phyloP scores from a whole-genome alignment of 1,140 invertebrate species.

The Drosophila bocqueti region DNA sequence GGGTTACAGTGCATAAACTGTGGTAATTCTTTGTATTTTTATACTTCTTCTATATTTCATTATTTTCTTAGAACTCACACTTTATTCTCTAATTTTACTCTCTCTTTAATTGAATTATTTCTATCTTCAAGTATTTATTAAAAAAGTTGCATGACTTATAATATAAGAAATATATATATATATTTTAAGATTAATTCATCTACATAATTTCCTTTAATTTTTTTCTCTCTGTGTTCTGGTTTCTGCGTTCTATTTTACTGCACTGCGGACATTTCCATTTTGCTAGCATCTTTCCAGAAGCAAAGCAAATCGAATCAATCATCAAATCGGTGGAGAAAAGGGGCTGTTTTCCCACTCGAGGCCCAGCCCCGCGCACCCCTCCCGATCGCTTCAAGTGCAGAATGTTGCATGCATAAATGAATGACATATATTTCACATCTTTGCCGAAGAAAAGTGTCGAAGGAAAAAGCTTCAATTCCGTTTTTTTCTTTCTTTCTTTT shows the following conservation, averaged over 20 bases:
- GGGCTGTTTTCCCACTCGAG: constrained; percentile 14
- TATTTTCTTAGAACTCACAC: not conserved
- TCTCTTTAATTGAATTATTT: not conserved
- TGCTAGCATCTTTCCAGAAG: constrained; percentile 26
- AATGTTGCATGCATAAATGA: constrained; percentile 55
- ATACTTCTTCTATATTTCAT: no score
- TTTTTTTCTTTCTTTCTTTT: not conserved
- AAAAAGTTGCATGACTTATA: not conserved
- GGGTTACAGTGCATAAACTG: no score
- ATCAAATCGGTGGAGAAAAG: constrained; percentile 35
- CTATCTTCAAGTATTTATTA: not conserved
- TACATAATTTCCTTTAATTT: no score
- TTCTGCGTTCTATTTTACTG: constrained; percentile 16
- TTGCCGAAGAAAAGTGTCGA: constrained; percentile 16
- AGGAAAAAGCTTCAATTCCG: constrained; percentile 8
- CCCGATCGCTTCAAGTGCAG: constrained; percentile 17
- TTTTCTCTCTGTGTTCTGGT: not conserved
- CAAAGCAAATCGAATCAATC: constrained; percentile 51
- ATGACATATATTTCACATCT: constrained; percentile 49
- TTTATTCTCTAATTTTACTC: not conserved
- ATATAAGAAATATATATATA: not conserved
- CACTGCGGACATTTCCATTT: constrained; percentile 48
- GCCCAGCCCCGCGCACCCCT: not conserved
- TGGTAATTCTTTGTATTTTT: no score
- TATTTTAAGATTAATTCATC: not conserved